phyloP scores from a whole-genome alignment of 2,888 invertebrate genomes.

The Gari tellinella region DNA sequence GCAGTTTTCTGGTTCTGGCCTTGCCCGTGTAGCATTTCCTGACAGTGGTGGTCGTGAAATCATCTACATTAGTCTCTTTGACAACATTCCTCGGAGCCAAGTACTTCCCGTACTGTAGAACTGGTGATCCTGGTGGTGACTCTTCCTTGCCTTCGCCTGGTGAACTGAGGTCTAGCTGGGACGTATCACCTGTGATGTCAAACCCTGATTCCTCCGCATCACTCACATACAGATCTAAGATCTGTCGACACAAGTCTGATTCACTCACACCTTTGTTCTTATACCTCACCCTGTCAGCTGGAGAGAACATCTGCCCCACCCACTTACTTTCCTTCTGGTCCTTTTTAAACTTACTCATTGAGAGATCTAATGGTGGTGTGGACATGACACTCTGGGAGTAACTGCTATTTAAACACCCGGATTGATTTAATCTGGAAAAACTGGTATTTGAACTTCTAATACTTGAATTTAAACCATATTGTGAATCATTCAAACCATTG shows the following conservation, averaged over 20 bases:
- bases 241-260: slow-evolving; percentile 64
- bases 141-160: slow-evolving; percentile 4
- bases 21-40: slow-evolving; percentile 61
- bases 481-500: not conserved
- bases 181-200: not conserved
- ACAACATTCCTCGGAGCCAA: slow-evolving; percentile 55
- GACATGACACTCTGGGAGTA: slow-evolving; percentile 2
- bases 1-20: slow-evolving; percentile 62
- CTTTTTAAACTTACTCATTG: slow-evolving; percentile 18
- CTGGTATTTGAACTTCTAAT: not conserved
- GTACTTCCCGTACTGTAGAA: slow-evolving; percentile 57
- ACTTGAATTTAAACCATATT: not conserved
- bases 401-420: not conserved
- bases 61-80: slow-evolving; percentile 64
- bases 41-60: slow-evolving; percentile 61
- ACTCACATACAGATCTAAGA: slow-evolving; percentile 67
- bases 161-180: no score
- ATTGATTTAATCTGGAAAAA: no score
- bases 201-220: slow-evolving; percentile 62
- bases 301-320: slow-evolving; percentile 57
- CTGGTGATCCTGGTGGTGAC: not conserved
- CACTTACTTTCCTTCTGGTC: slow-evolving; percentile 27
- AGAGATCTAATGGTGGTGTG: slow-evolving; percentile 47
- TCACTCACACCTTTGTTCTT: slow-evolving; percentile 61
- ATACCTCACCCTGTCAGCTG: slow-evolving; percentile 56